Base-by-base conservation (phyloP, 2,113 vertebrate species). In the Donacobius atricapilla region DNA sequence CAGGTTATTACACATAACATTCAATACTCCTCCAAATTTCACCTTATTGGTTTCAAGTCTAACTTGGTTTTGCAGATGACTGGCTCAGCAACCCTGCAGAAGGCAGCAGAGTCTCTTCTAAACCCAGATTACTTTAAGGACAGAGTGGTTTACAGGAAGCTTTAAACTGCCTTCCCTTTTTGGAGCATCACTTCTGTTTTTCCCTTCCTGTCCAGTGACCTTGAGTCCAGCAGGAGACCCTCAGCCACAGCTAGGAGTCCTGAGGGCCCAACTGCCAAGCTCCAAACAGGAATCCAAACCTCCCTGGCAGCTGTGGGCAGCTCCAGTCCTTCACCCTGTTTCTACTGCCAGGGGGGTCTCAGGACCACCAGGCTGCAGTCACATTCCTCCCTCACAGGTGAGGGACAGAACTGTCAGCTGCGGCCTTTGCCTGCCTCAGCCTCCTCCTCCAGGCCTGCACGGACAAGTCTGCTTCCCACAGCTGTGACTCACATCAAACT, bases 11-110 rank as follows among this genome's bases (percentile, higher is more conserved):
- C 71, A 44, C 24, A 37, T 61, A 92, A 70, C 85, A 66, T 77
- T n/a, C 72, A 70, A 76, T 70, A 21, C 25, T 65, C 70, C 45
- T 85, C 76, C 84, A 80, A 33, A 86, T 65, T 39, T 51, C 65
- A 56, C 25, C 47, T 68, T n/a, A 61, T 0, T 66, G 58, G 35
- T 47, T 83, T 86, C 73, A 58, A 92, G 83, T 44, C 89, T 76
- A 68, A 90, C 60, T 68, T 47, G 44, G 54, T 89, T 94, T 90
- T 75, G 80, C 47, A 94, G 90, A 50, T 30, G 22, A 80, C 42
- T 54, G 68, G 63, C 21, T 83, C 56, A 77, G 79, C 75, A 90
- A 71, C 40, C 45, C 85, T 88, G 45, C 54, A 90, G 89, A 93
- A 92, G 47, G 70, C 64, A 85, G 53, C 30, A 71, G 35, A 65